Conservation (phyloP, 2,888 invertebrate genomes). For the Serrognathus titanus region DNA sequence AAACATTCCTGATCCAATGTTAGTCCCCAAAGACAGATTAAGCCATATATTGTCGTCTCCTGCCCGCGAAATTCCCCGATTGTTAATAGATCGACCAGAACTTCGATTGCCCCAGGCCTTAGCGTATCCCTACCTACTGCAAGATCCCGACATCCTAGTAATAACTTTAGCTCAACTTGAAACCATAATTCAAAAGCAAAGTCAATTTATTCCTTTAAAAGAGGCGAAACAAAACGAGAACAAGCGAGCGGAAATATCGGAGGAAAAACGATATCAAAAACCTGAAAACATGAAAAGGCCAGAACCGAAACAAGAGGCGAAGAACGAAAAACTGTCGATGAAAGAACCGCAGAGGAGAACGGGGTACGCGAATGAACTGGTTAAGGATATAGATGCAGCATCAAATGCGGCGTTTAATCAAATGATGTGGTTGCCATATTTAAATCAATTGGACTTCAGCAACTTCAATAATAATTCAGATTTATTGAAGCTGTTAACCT, state of each 20-base stretch:
- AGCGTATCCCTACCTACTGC: conserved; percentile 66
- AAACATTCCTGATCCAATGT: conserved; percentile 75
- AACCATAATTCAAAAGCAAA: conserved; percentile 58
- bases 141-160: conserved; percentile 75
- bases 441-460: conserved; percentile 59
- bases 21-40: conserved; percentile 74
- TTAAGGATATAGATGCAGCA: conserved; percentile 66
- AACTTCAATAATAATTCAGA: conserved; percentile 53
- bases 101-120: conserved; percentile 71
- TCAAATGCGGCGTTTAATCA: conserved; percentile 68
- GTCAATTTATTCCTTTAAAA: conserved; percentile 36
- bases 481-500: conserved; percentile 41
- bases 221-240: conserved; percentile 36
- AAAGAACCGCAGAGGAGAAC: conserved; percentile 11
- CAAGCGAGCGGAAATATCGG: background rate
- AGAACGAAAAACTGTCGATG: conserved; percentile 10
- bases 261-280: conserved; percentile 23
- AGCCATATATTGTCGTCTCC: conserved; percentile 69
- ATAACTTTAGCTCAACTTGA: conserved; percentile 73
- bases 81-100: conserved; percentile 69
- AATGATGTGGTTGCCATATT: conserved; percentile 72
- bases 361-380: conserved; percentile 45
- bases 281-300: background rate
- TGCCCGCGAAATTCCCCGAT: conserved; percentile 71
- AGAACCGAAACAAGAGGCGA: background rate